phyloP scores from a whole-genome alignment of 1,140 invertebrate genomes.

The Penaeus indicus region DNA sequence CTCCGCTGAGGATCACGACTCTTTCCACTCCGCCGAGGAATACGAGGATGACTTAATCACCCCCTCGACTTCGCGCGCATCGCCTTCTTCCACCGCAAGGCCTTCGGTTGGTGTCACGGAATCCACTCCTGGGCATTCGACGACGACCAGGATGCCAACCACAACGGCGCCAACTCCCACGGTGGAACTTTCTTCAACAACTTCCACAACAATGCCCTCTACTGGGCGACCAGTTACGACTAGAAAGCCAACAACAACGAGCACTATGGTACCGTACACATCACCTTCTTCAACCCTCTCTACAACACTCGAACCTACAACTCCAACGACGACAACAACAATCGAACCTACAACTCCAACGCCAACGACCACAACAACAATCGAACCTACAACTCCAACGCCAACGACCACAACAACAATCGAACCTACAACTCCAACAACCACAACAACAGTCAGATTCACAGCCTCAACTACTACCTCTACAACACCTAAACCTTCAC shows the following conservation, averaged over 20 bases:
- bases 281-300: background rate
- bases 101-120: too few species aligned
- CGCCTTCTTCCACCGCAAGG: too few species aligned
- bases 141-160: too few species aligned
- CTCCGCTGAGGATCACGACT: background rate
- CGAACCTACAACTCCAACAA: background rate
- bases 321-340: background rate
- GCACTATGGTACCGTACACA: background rate
- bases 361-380: background rate
- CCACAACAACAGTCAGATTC: background rate
- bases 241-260: too few species aligned
- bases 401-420: background rate
- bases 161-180: too few species aligned
- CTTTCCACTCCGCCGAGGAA: constrained; percentile 22
- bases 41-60: background rate
- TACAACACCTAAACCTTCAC: background rate
- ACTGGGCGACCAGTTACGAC: too few species aligned
- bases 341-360: background rate
- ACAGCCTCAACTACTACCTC: background rate
- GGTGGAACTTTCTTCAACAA: too few species aligned
- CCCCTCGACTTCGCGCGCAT: too few species aligned
- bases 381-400: background rate
- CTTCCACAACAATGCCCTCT: too few species aligned
- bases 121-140: too few species aligned
- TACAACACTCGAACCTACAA: too few species aligned